phyloP scores from a whole-genome alignment of 1,140 invertebrate species.

The Lerema accius region DNA sequence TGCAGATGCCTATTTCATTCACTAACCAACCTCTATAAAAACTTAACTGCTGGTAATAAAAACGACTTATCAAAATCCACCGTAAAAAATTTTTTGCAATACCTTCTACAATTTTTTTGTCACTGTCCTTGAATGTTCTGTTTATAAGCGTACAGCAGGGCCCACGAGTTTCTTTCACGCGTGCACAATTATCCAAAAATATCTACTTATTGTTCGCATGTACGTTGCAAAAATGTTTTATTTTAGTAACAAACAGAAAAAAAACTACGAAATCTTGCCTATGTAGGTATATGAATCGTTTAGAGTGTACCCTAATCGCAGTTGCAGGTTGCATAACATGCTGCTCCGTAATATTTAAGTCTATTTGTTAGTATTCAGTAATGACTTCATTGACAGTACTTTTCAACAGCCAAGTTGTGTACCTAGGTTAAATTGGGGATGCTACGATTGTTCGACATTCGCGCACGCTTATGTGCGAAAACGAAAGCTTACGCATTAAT shows the following conservation, averaged over 20 bases:
- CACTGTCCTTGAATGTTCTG: background rate
- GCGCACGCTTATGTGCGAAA: background rate
- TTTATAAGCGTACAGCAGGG: background rate
- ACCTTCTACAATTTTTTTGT: background rate
- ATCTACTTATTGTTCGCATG: too few relatives aligned
- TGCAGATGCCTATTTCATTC: slow-evolving; percentile 20
- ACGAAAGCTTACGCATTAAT: background rate
- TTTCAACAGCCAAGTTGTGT: background rate
- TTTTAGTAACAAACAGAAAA: too few relatives aligned
- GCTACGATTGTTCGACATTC: background rate
- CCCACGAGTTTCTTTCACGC: too few relatives aligned
- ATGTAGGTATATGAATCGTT: background rate
- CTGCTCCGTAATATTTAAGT: background rate
- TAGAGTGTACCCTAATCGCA: background rate
- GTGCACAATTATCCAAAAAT: too few relatives aligned
- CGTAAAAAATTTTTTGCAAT: background rate
- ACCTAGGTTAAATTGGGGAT: background rate
- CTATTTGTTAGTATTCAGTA: background rate
- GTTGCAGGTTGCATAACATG: background rate
- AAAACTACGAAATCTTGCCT: too few relatives aligned
- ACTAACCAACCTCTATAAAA: slow-evolving; percentile 9
- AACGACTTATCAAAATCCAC: background rate
- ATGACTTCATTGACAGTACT: background rate
- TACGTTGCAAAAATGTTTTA: too few relatives aligned
- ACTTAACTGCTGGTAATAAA: slow-evolving; percentile 3